A percentile compares a stretch with the other conserved stretches of the same genome.
Evolutionary conservation across 1,140 invertebrate genomes (phyloP).

Genomic region (Cherax destructor): DNA sequence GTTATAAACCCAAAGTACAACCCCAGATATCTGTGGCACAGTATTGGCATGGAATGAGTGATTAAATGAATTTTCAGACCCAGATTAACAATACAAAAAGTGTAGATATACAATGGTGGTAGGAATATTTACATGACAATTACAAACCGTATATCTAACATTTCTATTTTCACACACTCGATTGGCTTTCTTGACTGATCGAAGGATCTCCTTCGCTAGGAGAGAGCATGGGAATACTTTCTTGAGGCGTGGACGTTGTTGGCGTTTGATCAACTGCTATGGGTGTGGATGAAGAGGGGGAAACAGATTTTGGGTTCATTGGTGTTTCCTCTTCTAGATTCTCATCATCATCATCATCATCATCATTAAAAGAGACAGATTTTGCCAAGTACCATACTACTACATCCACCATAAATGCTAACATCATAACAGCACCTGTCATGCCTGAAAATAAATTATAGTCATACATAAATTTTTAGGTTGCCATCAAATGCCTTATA

Average conservation of each 20-base stretch:
- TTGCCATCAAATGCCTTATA: too few species aligned
- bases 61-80: conserved; percentile 31
- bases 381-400: conserved; percentile 87
- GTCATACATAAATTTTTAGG: too few species aligned
- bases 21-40: conserved; percentile 3
- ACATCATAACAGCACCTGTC: conserved; percentile 86
- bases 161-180: conserved; percentile 18
- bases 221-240: conserved; percentile 20
- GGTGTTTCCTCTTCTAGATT: conserved; percentile 13
- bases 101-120: not conserved
- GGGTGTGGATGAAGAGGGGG: conserved; percentile 23
- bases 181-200: conserved; percentile 7
- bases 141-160: not conserved
- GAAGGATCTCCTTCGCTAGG: conserved; percentile 37
- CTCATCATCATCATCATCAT: conserved; percentile 32
- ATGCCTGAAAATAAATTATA: conserved; percentile 79
- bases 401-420: conserved; percentile 88
- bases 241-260: conserved; percentile 34
- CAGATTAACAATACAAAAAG: not conserved
- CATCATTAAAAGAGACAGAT: conserved; percentile 40
- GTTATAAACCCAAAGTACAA: not conserved
- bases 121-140: not conserved
- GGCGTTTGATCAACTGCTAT: conserved; percentile 12
- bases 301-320: conserved; percentile 24
- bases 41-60: conserved; percentile 36